Evolutionary conservation across 2,797 vertebrate genomes (phyloP).

Genomic region (Apodemus agrarius): DNA sequence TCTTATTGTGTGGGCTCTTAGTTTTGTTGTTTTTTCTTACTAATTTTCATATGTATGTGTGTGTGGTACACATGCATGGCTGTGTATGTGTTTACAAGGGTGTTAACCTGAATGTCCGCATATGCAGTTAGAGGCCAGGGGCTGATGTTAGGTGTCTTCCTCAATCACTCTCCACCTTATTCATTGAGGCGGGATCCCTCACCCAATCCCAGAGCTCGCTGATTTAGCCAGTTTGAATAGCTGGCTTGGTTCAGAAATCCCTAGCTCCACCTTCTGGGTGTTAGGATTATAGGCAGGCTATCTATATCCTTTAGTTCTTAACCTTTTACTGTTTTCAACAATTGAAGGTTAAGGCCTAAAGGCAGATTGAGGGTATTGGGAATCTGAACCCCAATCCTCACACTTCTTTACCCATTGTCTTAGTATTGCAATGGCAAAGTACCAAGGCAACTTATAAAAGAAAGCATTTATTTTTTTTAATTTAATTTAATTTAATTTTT

Average conservation of each 20-base stretch:
- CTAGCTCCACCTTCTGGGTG: background rate
- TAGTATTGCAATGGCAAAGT: background rate
- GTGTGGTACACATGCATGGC: background rate
- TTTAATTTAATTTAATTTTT: too few species aligned
- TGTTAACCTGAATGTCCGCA: background rate
- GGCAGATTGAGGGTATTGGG: too few species aligned
- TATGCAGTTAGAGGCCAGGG: background rate
- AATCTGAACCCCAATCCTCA: background rate
- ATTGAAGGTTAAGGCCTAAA: too few species aligned
- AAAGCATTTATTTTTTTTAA: background rate
- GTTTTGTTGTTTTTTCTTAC: background rate
- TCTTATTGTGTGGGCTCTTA: background rate
- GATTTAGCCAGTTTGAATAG: background rate
- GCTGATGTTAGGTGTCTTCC: background rate
- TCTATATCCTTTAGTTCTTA: too few species aligned
- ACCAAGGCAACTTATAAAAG: background rate
- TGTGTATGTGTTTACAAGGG: background rate
- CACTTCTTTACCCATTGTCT: background rate
- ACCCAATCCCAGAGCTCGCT: background rate
- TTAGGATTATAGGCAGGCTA: background rate
- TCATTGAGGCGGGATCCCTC: background rate
- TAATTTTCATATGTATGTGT: background rate
- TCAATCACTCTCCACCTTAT: background rate
- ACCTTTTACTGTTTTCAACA: too few species aligned
- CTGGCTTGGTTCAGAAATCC: background rate